Evolutionary conservation across 2,888 invertebrate species (phyloP).

Genomic region (Blastobasis lacticolella): DNA sequence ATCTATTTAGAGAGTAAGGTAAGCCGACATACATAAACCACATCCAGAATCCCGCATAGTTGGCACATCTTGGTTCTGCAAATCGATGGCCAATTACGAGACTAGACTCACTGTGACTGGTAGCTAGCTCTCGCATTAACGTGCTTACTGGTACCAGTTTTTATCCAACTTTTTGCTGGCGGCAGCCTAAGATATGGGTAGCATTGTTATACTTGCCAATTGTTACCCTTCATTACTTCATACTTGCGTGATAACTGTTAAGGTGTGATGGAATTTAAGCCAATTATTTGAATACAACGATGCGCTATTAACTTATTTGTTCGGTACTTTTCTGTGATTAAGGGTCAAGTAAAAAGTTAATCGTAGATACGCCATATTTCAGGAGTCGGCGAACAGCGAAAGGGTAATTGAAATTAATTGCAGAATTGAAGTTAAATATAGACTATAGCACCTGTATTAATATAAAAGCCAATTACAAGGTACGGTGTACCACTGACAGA

Average conservation of each 20-base stretch:
- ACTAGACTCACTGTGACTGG: slow-evolving; percentile 28
- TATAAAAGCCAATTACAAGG: no score
- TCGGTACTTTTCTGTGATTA: no score
- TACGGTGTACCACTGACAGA: no score
- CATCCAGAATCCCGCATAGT: no score
- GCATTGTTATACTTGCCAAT: slow-evolving; percentile 22
- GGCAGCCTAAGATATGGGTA: slow-evolving; percentile 16
- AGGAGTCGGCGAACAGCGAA: not conserved
- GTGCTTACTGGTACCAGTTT: slow-evolving; percentile 33
- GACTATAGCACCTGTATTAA: no score
- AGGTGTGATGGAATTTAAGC: slow-evolving; percentile 19
- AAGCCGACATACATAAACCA: no score
- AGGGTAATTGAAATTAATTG: not conserved
- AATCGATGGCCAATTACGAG: slow-evolving; percentile 41
- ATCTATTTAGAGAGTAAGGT: no score
- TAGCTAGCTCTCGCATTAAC: slow-evolving; percentile 28
- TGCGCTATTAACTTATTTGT: no score
- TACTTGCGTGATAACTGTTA: slow-evolving; percentile 16
- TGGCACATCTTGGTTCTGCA: slow-evolving; percentile 11
- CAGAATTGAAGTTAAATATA: no score
- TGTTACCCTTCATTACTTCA: slow-evolving; percentile 42
- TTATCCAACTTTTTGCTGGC: slow-evolving; percentile 46
- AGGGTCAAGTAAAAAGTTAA: no score
- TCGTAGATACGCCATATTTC: not conserved
- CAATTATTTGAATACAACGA: not conserved